Conservation (phyloP, 2,797 vertebrate genomes). For the Anabas testudineus region DNA sequence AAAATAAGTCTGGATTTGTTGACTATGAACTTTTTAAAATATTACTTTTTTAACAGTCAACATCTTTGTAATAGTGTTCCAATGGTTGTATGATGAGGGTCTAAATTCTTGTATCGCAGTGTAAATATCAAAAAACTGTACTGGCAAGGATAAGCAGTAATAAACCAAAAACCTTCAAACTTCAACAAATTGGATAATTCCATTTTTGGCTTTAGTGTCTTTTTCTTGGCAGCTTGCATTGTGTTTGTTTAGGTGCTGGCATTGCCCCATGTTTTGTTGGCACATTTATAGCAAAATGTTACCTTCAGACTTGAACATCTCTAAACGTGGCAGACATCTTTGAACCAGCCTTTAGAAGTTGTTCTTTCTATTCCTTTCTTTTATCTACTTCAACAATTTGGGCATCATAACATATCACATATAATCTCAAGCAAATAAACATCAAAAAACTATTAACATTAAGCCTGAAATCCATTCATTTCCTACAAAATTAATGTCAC, state of each 20-base stretch:
- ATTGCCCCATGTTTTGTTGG: constrained; percentile 53
- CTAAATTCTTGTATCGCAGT: constrained; percentile 16
- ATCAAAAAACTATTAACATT: constrained; percentile 5
- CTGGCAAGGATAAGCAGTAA: constrained; percentile 47
- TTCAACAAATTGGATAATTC: constrained; percentile 65
- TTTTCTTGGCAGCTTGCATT: constrained; percentile 54
- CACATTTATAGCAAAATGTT: constrained; percentile 43
- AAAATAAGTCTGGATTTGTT: neutral
- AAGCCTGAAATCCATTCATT: constrained; percentile 21
- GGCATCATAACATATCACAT: neutral
- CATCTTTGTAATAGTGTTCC: neutral
- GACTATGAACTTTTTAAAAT: neutral
- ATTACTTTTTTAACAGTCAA: neutral
- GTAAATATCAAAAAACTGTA: constrained; percentile 43
- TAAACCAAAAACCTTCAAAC: constrained; percentile 62
- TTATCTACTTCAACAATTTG: neutral
- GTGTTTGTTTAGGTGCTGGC: constrained; percentile 37
- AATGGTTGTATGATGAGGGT: constrained; percentile 21
- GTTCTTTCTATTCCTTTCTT: neutral
- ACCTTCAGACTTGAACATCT: constrained; percentile 38
- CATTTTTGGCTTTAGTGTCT: constrained; percentile 54
- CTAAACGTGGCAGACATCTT: constrained; percentile 33
- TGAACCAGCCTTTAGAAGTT: constrained; percentile 12
- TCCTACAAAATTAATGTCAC: constrained; percentile 31
- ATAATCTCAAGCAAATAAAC: constrained; percentile 25